These are phyloP conservation scores for Eupithecia insigniata DNA, from an alignment of 2,888 invertebrate genomes.

Conservation along the genomic window DNA sequence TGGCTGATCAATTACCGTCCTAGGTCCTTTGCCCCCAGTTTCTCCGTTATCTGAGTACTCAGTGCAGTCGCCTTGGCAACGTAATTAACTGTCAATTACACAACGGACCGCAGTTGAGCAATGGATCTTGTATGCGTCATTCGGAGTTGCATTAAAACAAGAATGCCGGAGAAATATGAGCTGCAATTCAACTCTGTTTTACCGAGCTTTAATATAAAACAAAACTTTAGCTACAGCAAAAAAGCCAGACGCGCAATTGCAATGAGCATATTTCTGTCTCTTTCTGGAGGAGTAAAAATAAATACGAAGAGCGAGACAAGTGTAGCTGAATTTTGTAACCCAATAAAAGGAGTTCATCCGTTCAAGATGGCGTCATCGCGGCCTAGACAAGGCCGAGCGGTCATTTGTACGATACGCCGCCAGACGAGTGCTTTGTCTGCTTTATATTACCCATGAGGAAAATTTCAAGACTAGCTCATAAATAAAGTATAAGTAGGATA, in stretches of 20 bases:
- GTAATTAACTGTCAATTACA: conserved; percentile 67
- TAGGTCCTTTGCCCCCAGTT: conserved; percentile 69
- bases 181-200: conserved; percentile 4
- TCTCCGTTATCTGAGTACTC: conserved; percentile 59
- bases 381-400: conserved; percentile 84
- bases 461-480: conserved; percentile 38
- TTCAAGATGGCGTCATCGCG: conserved; percentile 82
- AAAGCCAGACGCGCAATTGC: conserved; percentile 45
- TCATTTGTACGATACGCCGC: conserved; percentile 78
- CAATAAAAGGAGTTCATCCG: conserved; percentile 75
- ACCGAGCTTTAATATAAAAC: background rate
- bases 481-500: too few relatives aligned
- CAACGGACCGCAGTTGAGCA: conserved; percentile 53
- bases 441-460: conserved; percentile 55
- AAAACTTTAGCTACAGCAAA: conserved; percentile 4
- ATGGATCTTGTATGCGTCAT: conserved; percentile 42
- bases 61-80: conserved; percentile 63
- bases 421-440: conserved; percentile 75
- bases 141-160: conserved; percentile 29
- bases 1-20: conserved; percentile 74
- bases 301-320: conserved; percentile 62
- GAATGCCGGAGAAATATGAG: background rate
- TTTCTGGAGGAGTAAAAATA: conserved; percentile 48
- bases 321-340: conserved; percentile 64
- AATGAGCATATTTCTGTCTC: conserved; percentile 52